phyloP scores from a whole-genome alignment of 2,113 vertebrate species.

The Canis aureus region DNA sequence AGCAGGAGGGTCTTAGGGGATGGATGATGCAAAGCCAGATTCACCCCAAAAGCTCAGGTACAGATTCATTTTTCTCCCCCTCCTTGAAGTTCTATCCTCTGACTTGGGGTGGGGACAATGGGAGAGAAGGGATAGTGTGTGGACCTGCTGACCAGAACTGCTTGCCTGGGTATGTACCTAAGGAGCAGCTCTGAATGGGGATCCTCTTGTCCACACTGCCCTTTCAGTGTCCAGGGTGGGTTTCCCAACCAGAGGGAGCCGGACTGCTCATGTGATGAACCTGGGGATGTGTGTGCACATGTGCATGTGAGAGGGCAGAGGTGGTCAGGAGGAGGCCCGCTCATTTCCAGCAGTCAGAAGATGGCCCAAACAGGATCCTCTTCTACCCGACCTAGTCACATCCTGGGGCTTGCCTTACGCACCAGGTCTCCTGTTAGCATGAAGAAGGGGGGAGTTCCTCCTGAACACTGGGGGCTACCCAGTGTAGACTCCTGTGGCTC shows the following conservation, averaged over 20 bases:
- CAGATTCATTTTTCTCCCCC: background rate
- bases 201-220: background rate
- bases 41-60: background rate
- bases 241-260: slow-evolving; percentile 2
- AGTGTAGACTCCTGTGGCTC: background rate
- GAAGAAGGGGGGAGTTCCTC: background rate
- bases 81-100: background rate
- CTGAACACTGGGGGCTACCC: background rate
- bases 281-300: background rate
- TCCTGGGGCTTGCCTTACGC: background rate
- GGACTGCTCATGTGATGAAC: background rate
- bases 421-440: background rate
- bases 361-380: background rate
- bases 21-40: background rate
- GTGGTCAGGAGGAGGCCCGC: background rate
- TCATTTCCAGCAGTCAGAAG: background rate
- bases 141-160: background rate
- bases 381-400: background rate
- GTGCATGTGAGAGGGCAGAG: background rate
- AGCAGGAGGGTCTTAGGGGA: background rate
- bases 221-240: background rate
- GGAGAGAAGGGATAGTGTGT: background rate
- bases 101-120: background rate
- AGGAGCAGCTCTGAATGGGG: background rate
- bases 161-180: background rate